Evolutionary conservation across 1,140 invertebrate species (phyloP).

Genomic region (Macrotrachela quadricornifera): DNA sequence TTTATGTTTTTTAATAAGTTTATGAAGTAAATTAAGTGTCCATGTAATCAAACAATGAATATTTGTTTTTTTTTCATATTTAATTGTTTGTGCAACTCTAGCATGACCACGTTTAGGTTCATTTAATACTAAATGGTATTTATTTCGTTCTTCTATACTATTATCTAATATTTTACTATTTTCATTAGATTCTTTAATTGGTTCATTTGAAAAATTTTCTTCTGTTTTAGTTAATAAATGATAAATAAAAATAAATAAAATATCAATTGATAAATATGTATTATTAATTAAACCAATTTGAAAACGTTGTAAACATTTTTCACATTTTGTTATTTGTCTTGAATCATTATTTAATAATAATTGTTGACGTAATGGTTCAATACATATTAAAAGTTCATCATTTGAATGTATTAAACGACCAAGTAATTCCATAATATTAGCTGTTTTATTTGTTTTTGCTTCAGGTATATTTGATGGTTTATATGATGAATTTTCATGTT

Average conservation of each 20-base stretch:
- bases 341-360: conserved; percentile 42
- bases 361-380: conserved; percentile 61
- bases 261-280: conserved; percentile 43
- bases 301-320: conserved; percentile 54
- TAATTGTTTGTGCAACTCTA: too few species aligned
- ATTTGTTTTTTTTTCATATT: too few species aligned
- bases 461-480: conserved; percentile 41
- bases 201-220: conserved; percentile 30
- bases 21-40: too few species aligned
- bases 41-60: too few species aligned
- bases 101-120: conserved; percentile 1
- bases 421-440: conserved; percentile 50
- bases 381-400: conserved; percentile 59
- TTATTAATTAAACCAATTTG: conserved; percentile 57
- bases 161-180: not conserved
- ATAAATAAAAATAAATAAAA: conserved; percentile 51
- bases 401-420: conserved; percentile 30
- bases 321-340: conserved; percentile 53
- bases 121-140: not conserved
- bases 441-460: conserved; percentile 58
- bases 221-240: conserved; percentile 44
- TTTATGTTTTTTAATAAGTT: too few species aligned
- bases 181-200: conserved; percentile 1
- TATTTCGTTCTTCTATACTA: not conserved
- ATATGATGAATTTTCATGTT: not conserved